Percentiles rank a stretch among this genome's conserved stretches.
Conservation (phyloP, 2,113 vertebrate species). For the Meriones unguiculatus region DNA sequence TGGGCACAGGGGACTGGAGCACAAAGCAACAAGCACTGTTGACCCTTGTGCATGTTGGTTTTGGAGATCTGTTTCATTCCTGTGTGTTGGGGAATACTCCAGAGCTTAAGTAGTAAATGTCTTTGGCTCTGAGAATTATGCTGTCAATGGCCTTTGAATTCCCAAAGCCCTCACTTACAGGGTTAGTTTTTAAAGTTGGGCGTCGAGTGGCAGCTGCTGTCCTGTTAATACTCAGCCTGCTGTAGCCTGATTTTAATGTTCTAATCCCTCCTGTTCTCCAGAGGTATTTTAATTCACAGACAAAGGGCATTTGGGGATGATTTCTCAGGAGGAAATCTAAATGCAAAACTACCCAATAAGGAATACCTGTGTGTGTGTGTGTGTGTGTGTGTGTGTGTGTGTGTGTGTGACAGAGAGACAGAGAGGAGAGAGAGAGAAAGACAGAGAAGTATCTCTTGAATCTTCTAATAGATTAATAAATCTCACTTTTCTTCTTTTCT, state of each 20-base stretch:
- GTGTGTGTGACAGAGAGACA: not conserved
- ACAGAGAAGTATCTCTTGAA: conserved; percentile 16
- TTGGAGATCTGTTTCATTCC: not conserved
- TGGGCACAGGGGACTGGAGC: not conserved
- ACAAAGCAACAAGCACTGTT: not conserved
- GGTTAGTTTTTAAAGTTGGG: not conserved
- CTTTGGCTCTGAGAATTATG: not conserved
- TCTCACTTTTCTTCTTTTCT: not conserved
- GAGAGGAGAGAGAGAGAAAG: conserved; percentile 10
- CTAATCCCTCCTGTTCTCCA: not conserved
- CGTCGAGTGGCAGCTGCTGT: not conserved
- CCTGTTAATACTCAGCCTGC: not conserved
- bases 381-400: too few species aligned
- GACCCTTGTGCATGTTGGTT: accelerated
- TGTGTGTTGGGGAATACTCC: not conserved
- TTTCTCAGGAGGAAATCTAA: not conserved
- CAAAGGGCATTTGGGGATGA: not conserved
- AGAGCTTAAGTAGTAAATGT: not conserved
- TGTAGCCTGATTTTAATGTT: not conserved
- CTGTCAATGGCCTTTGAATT: conserved; percentile 13
- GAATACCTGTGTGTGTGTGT: too few species aligned
- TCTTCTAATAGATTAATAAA: conserved; percentile 39
- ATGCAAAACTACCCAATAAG: conserved; percentile 15
- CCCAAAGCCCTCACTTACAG: not conserved
- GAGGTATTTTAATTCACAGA: not conserved